phyloP scores from a whole-genome alignment of 2,113 vertebrate species.

The Arothron firmamentum region DNA sequence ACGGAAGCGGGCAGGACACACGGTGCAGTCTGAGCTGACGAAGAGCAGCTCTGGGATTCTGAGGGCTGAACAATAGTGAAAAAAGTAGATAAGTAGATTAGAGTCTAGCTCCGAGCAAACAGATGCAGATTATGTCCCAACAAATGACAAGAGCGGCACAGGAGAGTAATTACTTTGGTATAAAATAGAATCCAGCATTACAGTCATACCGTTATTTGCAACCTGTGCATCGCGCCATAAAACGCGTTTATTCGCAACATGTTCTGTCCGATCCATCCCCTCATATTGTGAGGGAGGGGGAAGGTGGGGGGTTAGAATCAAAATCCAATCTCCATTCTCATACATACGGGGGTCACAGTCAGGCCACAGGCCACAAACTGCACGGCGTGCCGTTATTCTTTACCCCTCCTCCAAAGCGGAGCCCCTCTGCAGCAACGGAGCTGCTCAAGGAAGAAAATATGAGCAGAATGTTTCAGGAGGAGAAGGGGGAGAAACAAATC shows the following conservation, averaged over 20 bases:
- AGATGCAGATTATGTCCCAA: not conserved
- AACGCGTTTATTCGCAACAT: too few relatives aligned
- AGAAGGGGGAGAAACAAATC: slow-evolving; percentile 3
- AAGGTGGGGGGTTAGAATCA: not conserved
- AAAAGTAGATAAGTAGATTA: not conserved
- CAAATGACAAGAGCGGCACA: too few relatives aligned
- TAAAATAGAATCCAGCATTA: too few relatives aligned
- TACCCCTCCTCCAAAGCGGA: slow-evolving; percentile 5
- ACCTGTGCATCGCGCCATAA: too few relatives aligned
- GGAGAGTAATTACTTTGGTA: too few relatives aligned
- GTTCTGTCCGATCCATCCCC: not conserved
- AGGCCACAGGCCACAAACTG: slow-evolving; percentile 8
- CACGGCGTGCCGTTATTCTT: slow-evolving; percentile 15
- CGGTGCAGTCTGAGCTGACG: too few relatives aligned
- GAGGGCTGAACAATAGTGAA: too few relatives aligned
- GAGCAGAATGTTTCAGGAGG: not conserved
- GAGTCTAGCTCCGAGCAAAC: not conserved
- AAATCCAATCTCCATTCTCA: not conserved
- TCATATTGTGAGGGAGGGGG: not conserved
- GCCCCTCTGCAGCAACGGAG: slow-evolving; percentile 2
- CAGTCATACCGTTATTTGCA: too few relatives aligned
- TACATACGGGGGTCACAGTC: slow-evolving; percentile 10
- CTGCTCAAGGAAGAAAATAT: not conserved
- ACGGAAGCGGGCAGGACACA: too few relatives aligned
- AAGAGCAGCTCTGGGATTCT: too few relatives aligned